Evolutionary conservation across 2,888 invertebrate genomes (phyloP).

Genomic region (Doris montereyensis): DNA sequence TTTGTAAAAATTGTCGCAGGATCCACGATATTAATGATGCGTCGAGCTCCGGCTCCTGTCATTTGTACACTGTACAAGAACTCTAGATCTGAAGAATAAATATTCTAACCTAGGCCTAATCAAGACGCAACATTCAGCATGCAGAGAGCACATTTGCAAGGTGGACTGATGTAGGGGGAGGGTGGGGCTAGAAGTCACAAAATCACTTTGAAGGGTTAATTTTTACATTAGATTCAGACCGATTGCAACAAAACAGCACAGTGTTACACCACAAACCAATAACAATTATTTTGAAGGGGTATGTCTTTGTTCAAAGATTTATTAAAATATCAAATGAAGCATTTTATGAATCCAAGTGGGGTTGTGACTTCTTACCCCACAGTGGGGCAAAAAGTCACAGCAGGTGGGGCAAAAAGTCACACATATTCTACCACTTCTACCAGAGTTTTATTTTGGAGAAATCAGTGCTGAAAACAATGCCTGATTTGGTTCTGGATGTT

Average conservation of each 20-base stretch:
- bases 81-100: too few species aligned
- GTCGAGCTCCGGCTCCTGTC: too few species aligned
- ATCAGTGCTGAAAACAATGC: not conserved
- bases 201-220: not conserved
- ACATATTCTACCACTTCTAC: too few species aligned
- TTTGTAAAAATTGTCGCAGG: too few species aligned
- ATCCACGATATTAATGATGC: too few species aligned
- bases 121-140: too few species aligned
- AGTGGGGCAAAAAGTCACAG: not conserved
- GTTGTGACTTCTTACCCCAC: not conserved
- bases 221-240: not conserved
- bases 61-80: too few species aligned
- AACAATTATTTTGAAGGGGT: not conserved
- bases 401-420: not conserved
- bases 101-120: too few species aligned
- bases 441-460: not conserved
- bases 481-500: not conserved
- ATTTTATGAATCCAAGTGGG: not conserved
- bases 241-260: not conserved
- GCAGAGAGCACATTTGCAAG: too few species aligned
- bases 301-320: not conserved
- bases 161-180: not conserved
- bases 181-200: constrained; percentile 7
- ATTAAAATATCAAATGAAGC: not conserved
- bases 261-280: not conserved